Evolutionary conservation across 2,888 invertebrate genomes (phyloP).

Genomic region (Crocallis elinguaria): DNA sequence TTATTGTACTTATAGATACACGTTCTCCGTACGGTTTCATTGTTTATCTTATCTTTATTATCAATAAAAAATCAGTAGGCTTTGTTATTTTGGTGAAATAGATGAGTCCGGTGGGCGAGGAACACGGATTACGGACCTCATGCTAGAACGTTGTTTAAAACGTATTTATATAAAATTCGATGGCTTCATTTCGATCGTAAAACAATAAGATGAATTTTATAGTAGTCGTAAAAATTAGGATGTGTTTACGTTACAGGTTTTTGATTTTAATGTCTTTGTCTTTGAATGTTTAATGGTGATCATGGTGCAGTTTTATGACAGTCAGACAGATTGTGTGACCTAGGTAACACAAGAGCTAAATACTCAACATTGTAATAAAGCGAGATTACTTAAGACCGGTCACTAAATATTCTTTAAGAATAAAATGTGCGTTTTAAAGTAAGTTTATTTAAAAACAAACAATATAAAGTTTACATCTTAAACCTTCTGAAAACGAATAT

Average conservation of each 20-base stretch:
- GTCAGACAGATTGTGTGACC: background rate
- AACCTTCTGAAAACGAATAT: too few relatives aligned
- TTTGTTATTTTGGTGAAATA: constrained; percentile 24
- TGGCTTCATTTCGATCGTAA: constrained; percentile 41
- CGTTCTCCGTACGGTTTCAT: constrained; percentile 21
- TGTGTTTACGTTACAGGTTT: constrained; percentile 35
- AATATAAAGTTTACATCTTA: too few relatives aligned
- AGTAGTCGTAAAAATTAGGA: constrained; percentile 39
- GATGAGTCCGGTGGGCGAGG: constrained; percentile 26
- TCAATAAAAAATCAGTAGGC: constrained; percentile 30
- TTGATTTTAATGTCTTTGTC: constrained; percentile 33
- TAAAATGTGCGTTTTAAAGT: too few relatives aligned
- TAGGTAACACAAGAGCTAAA: constrained; percentile 1
- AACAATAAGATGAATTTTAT: constrained; percentile 42
- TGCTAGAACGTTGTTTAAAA: constrained; percentile 24
- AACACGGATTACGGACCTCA: constrained; percentile 6
- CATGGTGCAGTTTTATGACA: constrained; percentile 31
- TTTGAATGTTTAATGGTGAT: constrained; percentile 27
- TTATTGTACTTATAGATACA: constrained; percentile 17
- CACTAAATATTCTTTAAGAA: too few relatives aligned
- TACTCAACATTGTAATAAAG: background rate
- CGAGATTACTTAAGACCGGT: background rate
- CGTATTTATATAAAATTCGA: constrained; percentile 28
- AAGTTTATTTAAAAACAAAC: too few relatives aligned
- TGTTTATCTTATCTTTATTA: constrained; percentile 32